Conservation (phyloP, 2,888 invertebrate species). For the Sesia apiformis region DNA sequence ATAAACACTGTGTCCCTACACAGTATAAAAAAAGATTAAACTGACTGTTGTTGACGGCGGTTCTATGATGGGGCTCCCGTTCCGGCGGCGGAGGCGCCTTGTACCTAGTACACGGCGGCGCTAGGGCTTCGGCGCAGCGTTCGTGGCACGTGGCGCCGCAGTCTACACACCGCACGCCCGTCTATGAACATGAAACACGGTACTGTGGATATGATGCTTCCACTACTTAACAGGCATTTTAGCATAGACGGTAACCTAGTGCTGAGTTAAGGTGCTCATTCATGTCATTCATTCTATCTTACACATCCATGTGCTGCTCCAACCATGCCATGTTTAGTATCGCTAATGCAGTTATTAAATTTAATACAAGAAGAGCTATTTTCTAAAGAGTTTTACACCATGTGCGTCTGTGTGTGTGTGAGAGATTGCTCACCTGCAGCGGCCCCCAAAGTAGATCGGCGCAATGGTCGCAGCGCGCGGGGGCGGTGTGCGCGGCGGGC, state of each 20-base stretch:
- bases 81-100: slow-evolving; percentile 61
- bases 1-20: no score
- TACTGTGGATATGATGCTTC: background rate
- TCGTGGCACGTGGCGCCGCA: slow-evolving; percentile 97
- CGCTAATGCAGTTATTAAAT: no score
- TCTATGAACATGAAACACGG: slow-evolving; percentile 30
- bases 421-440: slow-evolving; percentile 78
- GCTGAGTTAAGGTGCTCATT: no score
- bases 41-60: slow-evolving; percentile 11
- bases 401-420: no score
- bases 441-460: slow-evolving; percentile 93
- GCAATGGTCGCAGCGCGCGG: slow-evolving; percentile 94
- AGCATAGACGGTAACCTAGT: background rate
- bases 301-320: no score
- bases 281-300: no score
- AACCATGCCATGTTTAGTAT: no score
- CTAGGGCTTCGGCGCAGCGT: slow-evolving; percentile 90
- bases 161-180: slow-evolving; percentile 85
- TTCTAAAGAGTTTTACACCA: no score
- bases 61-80: slow-evolving; percentile 23
- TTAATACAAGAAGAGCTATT: no score
- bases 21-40: no score
- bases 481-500: slow-evolving; percentile 77
- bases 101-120: slow-evolving; percentile 85
- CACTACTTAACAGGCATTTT: background rate